phyloP scores from a whole-genome alignment of 2,113 vertebrate species.

The Siniperca knerii region DNA sequence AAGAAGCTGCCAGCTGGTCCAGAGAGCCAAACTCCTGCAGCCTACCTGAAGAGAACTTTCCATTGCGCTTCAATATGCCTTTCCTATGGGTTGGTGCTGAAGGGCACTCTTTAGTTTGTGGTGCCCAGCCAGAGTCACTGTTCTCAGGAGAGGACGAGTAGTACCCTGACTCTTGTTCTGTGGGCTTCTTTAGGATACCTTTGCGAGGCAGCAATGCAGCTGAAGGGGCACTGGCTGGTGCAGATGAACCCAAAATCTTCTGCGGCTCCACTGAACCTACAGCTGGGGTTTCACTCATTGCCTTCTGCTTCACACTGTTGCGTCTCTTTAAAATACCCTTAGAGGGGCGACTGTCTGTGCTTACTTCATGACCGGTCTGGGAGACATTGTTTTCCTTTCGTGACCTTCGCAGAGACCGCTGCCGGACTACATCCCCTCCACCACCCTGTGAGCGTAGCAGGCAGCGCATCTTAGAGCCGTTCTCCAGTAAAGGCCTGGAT shows the following conservation, averaged over 20 bases:
- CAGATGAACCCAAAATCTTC: slow-evolving; percentile 43
- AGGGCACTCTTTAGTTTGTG: slow-evolving; percentile 44
- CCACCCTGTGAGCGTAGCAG: slow-evolving; percentile 88
- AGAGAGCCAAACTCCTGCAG: slow-evolving; percentile 84
- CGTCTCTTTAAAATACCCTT: slow-evolving; percentile 95
- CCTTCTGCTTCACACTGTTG: slow-evolving; percentile 83
- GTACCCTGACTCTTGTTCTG: slow-evolving; percentile 90
- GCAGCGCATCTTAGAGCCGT: slow-evolving; percentile 92
- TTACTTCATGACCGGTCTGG: slow-evolving; percentile 82
- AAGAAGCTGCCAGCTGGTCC: slow-evolving; percentile 80
- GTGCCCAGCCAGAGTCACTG: slow-evolving; percentile 80
- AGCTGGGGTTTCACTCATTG: accelerated
- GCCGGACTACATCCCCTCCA: slow-evolving; percentile 83
- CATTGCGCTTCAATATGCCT: slow-evolving; percentile 92
- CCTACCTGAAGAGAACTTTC: slow-evolving; percentile 89
- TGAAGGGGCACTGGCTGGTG: slow-evolving; percentile 3
- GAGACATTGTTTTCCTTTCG: slow-evolving; percentile 94
- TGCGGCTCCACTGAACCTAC: slow-evolving; percentile 60
- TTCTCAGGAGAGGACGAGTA: slow-evolving; percentile 92
- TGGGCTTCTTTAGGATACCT: slow-evolving; percentile 93
- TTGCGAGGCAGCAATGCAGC: slow-evolving; percentile 85
- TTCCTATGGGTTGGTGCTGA: slow-evolving; percentile 79
- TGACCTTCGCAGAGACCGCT: slow-evolving; percentile 94
- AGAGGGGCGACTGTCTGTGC: slow-evolving; percentile 77
- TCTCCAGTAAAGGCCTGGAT: slow-evolving; percentile 93